Percentiles rank a stretch among this genome's conserved stretches.
Evolutionary conservation across 2,888 invertebrate genomes (phyloP).

Genomic region (Eubasilissa splendida): DNA sequence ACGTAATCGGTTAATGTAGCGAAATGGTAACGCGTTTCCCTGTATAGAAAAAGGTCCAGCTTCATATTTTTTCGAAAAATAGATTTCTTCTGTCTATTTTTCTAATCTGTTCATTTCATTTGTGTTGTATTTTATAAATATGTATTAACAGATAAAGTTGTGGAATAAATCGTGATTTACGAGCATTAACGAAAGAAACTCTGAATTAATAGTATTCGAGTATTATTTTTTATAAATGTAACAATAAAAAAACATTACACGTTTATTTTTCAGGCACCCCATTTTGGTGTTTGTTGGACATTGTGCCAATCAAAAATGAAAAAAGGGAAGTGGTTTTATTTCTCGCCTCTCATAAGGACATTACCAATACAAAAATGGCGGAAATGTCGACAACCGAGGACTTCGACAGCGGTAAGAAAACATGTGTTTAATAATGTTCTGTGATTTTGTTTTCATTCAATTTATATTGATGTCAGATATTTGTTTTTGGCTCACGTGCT

Average conservation of each 20-base stretch:
- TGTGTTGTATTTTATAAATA: no score
- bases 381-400: conserved; percentile 89
- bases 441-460: neutral
- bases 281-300: conserved; percentile 97
- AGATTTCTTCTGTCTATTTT: no score
- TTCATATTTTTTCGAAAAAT: no score
- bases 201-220: no score
- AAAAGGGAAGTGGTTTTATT: conserved; percentile 97
- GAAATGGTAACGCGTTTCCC: no score
- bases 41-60: no score
- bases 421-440: neutral
- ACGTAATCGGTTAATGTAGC: no score
- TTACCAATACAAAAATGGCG: conserved; percentile 92
- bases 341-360: conserved; percentile 96
- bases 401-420: conserved; percentile 87
- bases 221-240: no score
- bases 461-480: conserved; percentile 1
- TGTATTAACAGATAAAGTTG: no score
- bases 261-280: conserved; percentile 80
- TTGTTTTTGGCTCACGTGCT: conserved; percentile 1
- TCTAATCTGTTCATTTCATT: no score
- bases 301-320: conserved; percentile 98
- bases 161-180: no score
- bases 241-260: neutral
- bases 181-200: no score